These are phyloP conservation scores for Microctonus aethiopoides DNA, from an alignment of 2,888 invertebrate genomes.

Conservation along the genomic window DNA sequence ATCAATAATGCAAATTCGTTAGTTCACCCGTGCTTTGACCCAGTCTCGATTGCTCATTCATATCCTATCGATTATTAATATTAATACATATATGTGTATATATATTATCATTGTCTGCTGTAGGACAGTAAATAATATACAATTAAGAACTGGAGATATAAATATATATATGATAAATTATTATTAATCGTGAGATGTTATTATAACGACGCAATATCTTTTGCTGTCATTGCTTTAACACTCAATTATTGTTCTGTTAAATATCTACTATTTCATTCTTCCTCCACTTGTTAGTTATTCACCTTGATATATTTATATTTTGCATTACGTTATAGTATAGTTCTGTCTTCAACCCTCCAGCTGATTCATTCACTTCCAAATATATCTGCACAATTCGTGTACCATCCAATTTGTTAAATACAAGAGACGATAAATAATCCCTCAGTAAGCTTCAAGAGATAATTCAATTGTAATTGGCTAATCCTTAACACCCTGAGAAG, in stretches of 20 bases:
- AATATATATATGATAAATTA: neutral
- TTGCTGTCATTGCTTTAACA: neutral
- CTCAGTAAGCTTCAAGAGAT: conserved; percentile 43
- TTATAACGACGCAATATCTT: neutral
- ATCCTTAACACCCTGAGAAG: conserved; percentile 57
- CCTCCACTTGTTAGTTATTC: neutral
- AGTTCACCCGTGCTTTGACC: neutral
- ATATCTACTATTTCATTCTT: neutral
- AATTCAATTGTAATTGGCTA: conserved; percentile 67
- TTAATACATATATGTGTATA: too few relatives aligned
- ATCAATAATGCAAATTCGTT: neutral
- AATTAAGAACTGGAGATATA: too few relatives aligned
- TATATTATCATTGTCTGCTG: neutral
- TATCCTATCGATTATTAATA: neutral
- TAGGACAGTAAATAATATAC: neutral
- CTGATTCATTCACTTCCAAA: neutral
- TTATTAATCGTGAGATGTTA: neutral
- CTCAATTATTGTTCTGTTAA: neutral
- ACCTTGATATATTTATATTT: neutral
- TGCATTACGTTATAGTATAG: neutral
- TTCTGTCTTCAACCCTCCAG: neutral
- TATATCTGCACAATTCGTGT: neutral
- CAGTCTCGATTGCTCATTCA: neutral
- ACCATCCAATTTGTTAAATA: neutral
- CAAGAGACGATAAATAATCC: conserved; percentile 36